phyloP scores from a whole-genome alignment of 2,888 invertebrate species.

The Nemotelus pantherinus region DNA sequence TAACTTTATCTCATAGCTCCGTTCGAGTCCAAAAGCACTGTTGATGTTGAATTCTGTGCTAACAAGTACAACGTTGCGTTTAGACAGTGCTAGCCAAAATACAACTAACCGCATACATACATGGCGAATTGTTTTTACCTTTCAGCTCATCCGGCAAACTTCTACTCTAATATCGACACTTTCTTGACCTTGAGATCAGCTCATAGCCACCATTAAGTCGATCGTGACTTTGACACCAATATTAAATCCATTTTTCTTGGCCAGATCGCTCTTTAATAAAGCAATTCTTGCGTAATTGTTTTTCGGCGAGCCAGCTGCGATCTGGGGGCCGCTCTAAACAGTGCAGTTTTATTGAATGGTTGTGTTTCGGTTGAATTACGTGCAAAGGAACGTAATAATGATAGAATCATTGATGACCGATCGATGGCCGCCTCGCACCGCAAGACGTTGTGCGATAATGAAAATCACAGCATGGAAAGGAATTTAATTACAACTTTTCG shows the following conservation, averaged over 20 bases:
- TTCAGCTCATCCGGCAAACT: neutral
- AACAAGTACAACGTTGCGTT: too few relatives aligned
- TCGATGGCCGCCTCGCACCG: conserved; percentile 25
- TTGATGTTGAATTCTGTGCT: too few relatives aligned
- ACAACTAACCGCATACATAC: too few relatives aligned
- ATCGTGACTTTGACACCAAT: conserved; percentile 34
- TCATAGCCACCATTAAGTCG: conserved; percentile 18
- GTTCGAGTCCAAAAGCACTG: too few relatives aligned
- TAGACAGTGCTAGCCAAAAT: too few relatives aligned
- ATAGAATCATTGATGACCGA: conserved; percentile 18
- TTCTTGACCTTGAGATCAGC: conserved; percentile 20
- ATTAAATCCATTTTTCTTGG: neutral
- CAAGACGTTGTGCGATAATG: conserved; percentile 29
- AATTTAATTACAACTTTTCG: conserved; percentile 40
- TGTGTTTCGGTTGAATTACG: neutral
- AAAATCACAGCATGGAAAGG: conserved; percentile 35
- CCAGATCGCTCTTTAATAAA: conserved; percentile 24
- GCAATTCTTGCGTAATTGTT: conserved; percentile 35
- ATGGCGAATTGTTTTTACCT: neutral
- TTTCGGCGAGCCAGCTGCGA: conserved; percentile 10
- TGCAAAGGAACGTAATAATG: conserved; percentile 9
- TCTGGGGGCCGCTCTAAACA: neutral
- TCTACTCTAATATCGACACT: neutral
- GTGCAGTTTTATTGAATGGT: neutral
- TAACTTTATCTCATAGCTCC: too few relatives aligned